Base-by-base conservation (phyloP, 2,888 invertebrate species). In the Automeris io region DNA sequence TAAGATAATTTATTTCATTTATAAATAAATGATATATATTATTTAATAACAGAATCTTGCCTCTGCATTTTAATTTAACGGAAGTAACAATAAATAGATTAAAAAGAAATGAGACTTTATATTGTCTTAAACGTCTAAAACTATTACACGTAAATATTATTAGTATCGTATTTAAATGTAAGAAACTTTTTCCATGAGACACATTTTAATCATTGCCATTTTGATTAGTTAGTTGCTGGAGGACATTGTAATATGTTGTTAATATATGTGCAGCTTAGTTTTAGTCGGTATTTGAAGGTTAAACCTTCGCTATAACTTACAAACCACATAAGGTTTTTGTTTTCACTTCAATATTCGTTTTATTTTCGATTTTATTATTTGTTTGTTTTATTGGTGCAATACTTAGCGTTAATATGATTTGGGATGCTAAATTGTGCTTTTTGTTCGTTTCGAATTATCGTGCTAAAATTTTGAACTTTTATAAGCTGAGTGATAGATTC, bases 151-250 rank as follows among this genome's bases (percentile, higher is more conserved):
- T 37, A 37, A 37, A 32, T 22, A 32, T 18, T 37, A 37, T 18
- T 32, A 18, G 18, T 31, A 35, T 45, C 50, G 45, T 41, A 42
- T 51, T 38, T 12, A 40, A 43, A 37, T 41, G 26, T 50, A 51
- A 54, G 32, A 41, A 38, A 12, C 34, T 33, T 34, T 37, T 32
- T 37, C 31, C 11, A 18, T 37, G 37, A 31, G 37, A 31, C 37
- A 37, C 37, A 42, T 60, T 61, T 69, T 65, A 63, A 71, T 65
- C 68, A 77, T 79, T 77, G 79, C 76, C 79, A 78, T 78, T 74
- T 75, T 52, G 54, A 55, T 60, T 69, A 70, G 66, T 61, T 73
- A 69, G 61, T 66, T 72, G 67, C n/a, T n/a, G n/a, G n/a, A n/a
- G n/a, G n/a, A 61, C 57, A 54, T 41, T 56, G 37, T 49, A 29